Evolutionary conservation across 2,888 invertebrate species (phyloP), one percentile per base, ranked within the genome.

Genomic region (Acanthosepion esculentum): DNA sequence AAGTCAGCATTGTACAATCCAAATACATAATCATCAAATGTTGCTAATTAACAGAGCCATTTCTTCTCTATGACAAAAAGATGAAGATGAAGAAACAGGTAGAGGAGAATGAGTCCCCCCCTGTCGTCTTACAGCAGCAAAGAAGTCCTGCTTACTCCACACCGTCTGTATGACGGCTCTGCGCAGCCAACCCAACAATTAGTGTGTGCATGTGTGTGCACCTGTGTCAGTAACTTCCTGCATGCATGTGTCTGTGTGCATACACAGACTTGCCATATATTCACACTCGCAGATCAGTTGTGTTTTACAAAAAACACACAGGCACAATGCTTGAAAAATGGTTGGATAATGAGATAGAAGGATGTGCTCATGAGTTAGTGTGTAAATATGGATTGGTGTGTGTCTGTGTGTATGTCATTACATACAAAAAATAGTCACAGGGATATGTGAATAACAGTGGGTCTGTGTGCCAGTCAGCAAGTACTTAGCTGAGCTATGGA

Each of bases 1-100:
- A 78, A 78, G 78, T 78, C 78, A 78, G 78, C 78, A 78, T 78
- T 78, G 78, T 78, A 78, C n/a, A 78, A 78, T 78, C 78, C 78
- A 78, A 78, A 78, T 78, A 78, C 78, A 78, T 78, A 78, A 78
- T 78, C 78, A 78, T 12, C 78, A 78, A 78, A 78, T 64, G 64
- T 64, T 64, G 64, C 64, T 23, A 26, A 64, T 78, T 78, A 78
- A n/a, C 78, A 78, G n/a, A 78, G n/a, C 78, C 78, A 78, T 78
- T 15, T 33, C 78, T 78, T n/a, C 78, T 18, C 3, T 78, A 15
- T 33, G 33, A 78, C 78, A 78, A 78, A 78, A 78, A 78, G 78
- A n/a, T 78, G n/a, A 78, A 33, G n/a, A 78, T 29, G 78, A 29
- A 78, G 29, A 29, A n/a, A 78, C 8, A 78, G 78, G 78, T 78